Conservation (phyloP, 2,888 invertebrate species). For the Spialia ferax region DNA sequence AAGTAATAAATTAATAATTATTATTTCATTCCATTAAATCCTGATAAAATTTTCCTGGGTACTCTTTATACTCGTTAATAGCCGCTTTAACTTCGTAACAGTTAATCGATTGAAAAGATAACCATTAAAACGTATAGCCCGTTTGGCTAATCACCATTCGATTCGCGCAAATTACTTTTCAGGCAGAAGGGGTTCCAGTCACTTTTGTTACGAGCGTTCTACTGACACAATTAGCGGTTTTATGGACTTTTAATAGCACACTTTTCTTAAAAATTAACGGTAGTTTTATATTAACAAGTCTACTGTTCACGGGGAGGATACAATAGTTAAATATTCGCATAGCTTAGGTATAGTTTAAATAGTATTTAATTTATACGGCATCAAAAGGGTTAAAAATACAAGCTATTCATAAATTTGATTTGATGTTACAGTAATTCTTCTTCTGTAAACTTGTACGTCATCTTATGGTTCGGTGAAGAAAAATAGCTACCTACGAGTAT, state of each 20-base stretch:
- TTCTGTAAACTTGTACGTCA: too few species aligned
- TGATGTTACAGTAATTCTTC: not conserved
- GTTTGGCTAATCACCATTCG: slow-evolving; percentile 44
- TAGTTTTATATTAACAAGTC: not conserved
- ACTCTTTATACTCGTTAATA: not conserved
- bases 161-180: slow-evolving; percentile 37
- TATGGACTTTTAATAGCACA: slow-evolving; percentile 7
- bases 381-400: not conserved
- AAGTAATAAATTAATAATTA: not conserved
- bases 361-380: not conserved
- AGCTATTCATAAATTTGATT: not conserved
- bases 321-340: too few species aligned
- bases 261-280: not conserved
- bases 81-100: slow-evolving; percentile 1
- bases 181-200: slow-evolving; percentile 22
- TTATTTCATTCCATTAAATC: too few species aligned
- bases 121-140: slow-evolving; percentile 43
- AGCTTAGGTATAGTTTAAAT: not conserved
- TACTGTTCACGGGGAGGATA: too few species aligned
- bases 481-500: too few species aligned
- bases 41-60: not conserved
- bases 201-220: slow-evolving; percentile 18
- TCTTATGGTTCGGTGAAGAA: too few species aligned
- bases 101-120: slow-evolving; percentile 44
- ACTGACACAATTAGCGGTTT: slow-evolving; percentile 36